These are phyloP conservation scores for Enteromius radiatus DNA, from an alignment of 2,797 vertebrate species.

Conservation along the genomic window DNA sequence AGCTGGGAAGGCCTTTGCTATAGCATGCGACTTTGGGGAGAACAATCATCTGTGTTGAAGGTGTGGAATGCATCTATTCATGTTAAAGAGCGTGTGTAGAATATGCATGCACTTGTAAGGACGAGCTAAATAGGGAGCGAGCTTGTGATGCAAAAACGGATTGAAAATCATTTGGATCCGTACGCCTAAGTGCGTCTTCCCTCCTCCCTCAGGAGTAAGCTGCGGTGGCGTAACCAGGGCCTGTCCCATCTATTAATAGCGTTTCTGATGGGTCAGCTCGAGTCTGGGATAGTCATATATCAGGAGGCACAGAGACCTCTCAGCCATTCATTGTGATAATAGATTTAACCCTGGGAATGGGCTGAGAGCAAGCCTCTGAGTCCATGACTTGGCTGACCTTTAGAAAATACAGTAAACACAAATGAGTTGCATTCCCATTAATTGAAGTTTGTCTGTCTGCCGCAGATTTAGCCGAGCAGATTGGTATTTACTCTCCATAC, in stretches of 20 bases:
- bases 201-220: conserved; percentile 54
- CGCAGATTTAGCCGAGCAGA: conserved; percentile 83
- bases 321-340: conserved; percentile 95
- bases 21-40: conserved; percentile 72
- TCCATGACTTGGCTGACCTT: conserved; percentile 91
- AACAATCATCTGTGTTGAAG: conserved; percentile 69
- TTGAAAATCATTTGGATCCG: conserved; percentile 8
- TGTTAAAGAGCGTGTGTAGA: conserved; percentile 62
- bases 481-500: conserved; percentile 89
- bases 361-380: conserved; percentile 88
- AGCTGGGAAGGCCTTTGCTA: conserved; percentile 73
- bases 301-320: conserved; percentile 83
- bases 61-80: conserved; percentile 72
- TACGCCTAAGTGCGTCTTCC: conserved; percentile 11
- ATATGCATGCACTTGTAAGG: conserved; percentile 47
- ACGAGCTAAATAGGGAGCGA: conserved; percentile 20
- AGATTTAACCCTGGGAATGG: conserved; percentile 96
- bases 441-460: conserved; percentile 81
- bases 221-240: conserved; percentile 69
- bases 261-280: conserved; percentile 86
- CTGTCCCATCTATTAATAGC: conserved; percentile 87
- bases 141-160: neutral
- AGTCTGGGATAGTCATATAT: conserved; percentile 87
- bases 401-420: conserved; percentile 91
- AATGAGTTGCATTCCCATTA: conserved; percentile 89